Conservation (phyloP, 2,888 invertebrate species). For the Ethmia dodecea region DNA sequence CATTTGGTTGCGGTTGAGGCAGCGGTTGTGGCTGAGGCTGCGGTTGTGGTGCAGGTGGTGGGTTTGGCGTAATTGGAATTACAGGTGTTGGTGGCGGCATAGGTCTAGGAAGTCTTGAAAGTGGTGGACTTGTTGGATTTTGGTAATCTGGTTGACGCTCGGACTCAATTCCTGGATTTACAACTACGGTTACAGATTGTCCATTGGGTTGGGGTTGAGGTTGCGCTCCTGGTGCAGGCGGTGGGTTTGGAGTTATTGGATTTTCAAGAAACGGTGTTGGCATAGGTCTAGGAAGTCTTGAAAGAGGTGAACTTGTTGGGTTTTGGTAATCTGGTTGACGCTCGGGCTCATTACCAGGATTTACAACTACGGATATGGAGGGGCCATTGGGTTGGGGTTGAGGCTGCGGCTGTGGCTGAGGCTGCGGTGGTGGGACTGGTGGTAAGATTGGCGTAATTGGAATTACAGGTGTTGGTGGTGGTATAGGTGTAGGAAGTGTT, state of each 20-base stretch:
- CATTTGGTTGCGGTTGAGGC: conserved; percentile 5
- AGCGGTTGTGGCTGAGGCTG: conserved; percentile 2
- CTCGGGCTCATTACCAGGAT: not conserved
- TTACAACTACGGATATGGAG: too few relatives aligned
- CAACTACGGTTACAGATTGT: too few relatives aligned
- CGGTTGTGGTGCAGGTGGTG: not conserved
- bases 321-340: not conserved
- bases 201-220: conserved; percentile 5
- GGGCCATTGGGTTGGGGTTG: conserved; percentile 2
- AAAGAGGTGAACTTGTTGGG: too few relatives aligned
- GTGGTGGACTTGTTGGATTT: not conserved
- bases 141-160: not conserved
- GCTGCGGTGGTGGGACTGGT: conserved; percentile 1
- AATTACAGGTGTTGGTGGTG: not conserved
- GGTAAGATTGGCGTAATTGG: too few relatives aligned
- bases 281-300: not conserved
- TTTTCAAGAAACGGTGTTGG: not conserved
- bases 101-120: not conserved
- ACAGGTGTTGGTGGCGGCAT: not conserved
- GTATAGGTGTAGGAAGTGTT: too few relatives aligned
- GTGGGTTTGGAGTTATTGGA: too few relatives aligned
- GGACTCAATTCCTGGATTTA: not conserved
- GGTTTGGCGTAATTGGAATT: too few relatives aligned
- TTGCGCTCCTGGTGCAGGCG: not conserved
- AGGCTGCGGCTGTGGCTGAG: conserved; percentile 1